Base-by-base conservation (phyloP, 1,140 invertebrate species). In the Meloidogyne floridensis region DNA sequence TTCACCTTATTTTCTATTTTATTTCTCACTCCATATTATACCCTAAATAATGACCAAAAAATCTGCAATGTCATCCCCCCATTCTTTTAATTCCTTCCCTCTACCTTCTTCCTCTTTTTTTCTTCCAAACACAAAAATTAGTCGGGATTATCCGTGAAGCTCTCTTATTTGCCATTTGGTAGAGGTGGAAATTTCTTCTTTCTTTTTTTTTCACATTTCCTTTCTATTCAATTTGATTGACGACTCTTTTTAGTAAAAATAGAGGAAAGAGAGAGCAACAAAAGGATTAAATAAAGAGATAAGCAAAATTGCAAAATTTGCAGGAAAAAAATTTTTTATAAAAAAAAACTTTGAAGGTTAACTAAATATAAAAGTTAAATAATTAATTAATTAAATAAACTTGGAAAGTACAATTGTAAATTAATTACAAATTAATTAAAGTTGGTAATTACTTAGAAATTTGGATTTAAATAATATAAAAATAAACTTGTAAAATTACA, bases 201-300 rank as follows among this genome's bases (percentile, higher is more conserved):
- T 15, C 2, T 4, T 15, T 15, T 15, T 7, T n/a, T 65, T 18
- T 65, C 47, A 47, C 47, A 47, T 65, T n/a, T 65, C 7, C n/a
- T 65, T 65, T n/a, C 53, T 10, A 11, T 54, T 54, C 53, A 54
- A 11, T 54, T 65, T 65, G 59, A 65, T 65, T n/a, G 59, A 65
- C 15, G 15, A 65, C 59, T 65, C 15, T 65, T 18, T 65, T 65
- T 65, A 65, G 59, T 65, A 65, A n/a, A 15, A 15, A n/a, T 65
- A n/a, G n/a, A 65, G 15, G 59, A 47, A 47, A 47, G 47, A 47
- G 59, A 65, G n/a, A 65, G 59, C 15, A 59, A 59, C 56, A 65
- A 65, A n/a, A 65, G 59, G 59, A 65, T 65, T 65, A 65, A 65
- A 65, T 65, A 65, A 65, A 65, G n/a, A 65, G 59, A 65, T 65